Conservation (phyloP, 2,113 vertebrate species). For the Tupaia chinensis region DNA sequence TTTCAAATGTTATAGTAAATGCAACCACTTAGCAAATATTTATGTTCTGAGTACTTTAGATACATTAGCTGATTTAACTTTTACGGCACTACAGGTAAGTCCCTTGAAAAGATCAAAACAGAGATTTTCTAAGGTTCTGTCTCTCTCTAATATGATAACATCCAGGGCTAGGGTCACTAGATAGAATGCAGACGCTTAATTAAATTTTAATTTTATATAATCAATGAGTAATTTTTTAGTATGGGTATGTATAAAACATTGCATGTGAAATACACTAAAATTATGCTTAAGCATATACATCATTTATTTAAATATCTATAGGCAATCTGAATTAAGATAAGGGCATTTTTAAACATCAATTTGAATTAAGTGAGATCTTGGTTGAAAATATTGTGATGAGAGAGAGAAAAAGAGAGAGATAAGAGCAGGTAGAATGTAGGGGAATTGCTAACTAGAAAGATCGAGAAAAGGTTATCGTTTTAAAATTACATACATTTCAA, state of each 20-base stretch:
- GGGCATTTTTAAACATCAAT: background rate
- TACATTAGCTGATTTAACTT: background rate
- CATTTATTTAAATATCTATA: constrained; percentile 3
- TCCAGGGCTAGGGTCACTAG: background rate
- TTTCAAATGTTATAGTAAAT: background rate
- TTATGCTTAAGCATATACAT: background rate
- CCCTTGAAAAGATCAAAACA: background rate
- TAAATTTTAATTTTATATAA: constrained; percentile 34
- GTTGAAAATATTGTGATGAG: background rate
- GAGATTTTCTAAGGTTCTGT: background rate
- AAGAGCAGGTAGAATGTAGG: background rate
- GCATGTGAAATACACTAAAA: background rate
- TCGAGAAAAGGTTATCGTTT: background rate
- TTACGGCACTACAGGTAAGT: background rate
- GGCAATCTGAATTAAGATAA: background rate
- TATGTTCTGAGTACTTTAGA: background rate
- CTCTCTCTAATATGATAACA: background rate
- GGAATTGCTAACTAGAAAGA: background rate
- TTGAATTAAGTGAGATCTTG: background rate
- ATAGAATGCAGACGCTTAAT: background rate
- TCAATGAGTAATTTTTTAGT: background rate
- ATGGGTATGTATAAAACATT: background rate
- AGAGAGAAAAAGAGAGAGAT: background rate
- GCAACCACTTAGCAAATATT: background rate
- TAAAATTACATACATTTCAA: background rate